phyloP scores from a whole-genome alignment of 1,140 invertebrate species.

The Caenorhabditis briggsae region DNA sequence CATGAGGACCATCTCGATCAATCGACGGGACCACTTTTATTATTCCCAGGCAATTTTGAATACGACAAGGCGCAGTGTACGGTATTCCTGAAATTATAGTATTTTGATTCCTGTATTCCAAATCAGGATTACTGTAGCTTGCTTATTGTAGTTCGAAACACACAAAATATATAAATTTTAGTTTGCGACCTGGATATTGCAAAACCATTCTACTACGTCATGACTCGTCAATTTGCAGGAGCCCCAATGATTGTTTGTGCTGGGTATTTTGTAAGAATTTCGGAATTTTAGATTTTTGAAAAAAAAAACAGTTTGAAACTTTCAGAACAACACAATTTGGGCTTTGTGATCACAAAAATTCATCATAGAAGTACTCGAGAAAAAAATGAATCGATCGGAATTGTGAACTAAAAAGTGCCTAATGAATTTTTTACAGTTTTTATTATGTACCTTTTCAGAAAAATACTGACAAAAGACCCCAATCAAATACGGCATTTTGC shows the following conservation, averaged over 20 bases:
- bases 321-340: background rate
- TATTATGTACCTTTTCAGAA: too few species aligned
- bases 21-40: background rate
- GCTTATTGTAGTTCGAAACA: background rate
- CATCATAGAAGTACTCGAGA: too few species aligned
- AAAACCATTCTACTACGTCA: constrained; percentile 10
- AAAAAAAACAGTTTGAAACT: too few species aligned
- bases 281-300: background rate
- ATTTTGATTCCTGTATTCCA: background rate
- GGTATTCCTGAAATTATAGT: background rate
- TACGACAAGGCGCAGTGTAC: background rate
- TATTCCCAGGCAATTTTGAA: background rate
- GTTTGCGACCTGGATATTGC: background rate
- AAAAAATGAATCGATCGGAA: too few species aligned
- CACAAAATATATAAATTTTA: background rate
- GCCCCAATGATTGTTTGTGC: background rate
- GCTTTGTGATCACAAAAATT: too few species aligned
- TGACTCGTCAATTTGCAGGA: background rate
- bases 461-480: background rate
- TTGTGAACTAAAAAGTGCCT: too few species aligned
- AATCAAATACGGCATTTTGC: background rate
- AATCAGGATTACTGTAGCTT: background rate
- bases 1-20: background rate
- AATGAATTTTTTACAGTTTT: too few species aligned
- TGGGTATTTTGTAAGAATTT: constrained; percentile 19